Percentiles rank a stretch among this genome's conserved stretches.
These are phyloP conservation scores for Achatina immaculata DNA, from an alignment of 1,140 invertebrate species.

Conservation along the genomic window DNA sequence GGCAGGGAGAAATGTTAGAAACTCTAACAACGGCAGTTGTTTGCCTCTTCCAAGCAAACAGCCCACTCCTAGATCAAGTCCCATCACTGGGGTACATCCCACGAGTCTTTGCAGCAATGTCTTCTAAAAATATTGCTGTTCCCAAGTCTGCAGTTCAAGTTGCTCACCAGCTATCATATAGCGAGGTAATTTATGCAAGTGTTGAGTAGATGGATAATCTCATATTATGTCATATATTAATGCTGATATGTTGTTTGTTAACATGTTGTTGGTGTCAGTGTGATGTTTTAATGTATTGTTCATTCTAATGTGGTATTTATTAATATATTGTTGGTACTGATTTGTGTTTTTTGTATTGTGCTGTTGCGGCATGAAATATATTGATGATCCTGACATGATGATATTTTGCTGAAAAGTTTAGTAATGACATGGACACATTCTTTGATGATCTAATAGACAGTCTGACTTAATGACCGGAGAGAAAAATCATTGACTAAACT, in stretches of 20 bases:
- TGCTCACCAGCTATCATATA: conserved; percentile 86
- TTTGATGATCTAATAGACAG: too few relatives aligned
- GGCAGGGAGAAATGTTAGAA: conserved; percentile 84
- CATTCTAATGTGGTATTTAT: too few relatives aligned
- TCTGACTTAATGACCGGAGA: too few relatives aligned
- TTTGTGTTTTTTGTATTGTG: too few relatives aligned
- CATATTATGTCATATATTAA: conserved; percentile 1
- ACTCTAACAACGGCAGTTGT: conserved; percentile 87
- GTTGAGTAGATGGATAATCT: too few relatives aligned
- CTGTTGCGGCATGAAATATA: too few relatives aligned
- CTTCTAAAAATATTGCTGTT: conserved; percentile 74
- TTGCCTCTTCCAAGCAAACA: conserved; percentile 86
- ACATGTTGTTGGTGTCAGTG: neutral
- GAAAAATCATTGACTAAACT: too few relatives aligned
- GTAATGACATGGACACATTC: too few relatives aligned
- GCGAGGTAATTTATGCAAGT: conserved; percentile 77
- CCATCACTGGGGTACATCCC: conserved; percentile 95
- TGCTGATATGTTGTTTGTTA: neutral
- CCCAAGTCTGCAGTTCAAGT: conserved; percentile 85
- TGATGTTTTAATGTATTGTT: neutral
- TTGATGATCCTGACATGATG: too few relatives aligned
- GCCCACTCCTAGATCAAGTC: conserved; percentile 88
- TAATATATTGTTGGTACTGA: too few relatives aligned
- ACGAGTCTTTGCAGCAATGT: conserved; percentile 85
- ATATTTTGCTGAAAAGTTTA: too few relatives aligned